phyloP scores from a whole-genome alignment of 2,113 vertebrate genomes.

The Nanorana parkeri region DNA sequence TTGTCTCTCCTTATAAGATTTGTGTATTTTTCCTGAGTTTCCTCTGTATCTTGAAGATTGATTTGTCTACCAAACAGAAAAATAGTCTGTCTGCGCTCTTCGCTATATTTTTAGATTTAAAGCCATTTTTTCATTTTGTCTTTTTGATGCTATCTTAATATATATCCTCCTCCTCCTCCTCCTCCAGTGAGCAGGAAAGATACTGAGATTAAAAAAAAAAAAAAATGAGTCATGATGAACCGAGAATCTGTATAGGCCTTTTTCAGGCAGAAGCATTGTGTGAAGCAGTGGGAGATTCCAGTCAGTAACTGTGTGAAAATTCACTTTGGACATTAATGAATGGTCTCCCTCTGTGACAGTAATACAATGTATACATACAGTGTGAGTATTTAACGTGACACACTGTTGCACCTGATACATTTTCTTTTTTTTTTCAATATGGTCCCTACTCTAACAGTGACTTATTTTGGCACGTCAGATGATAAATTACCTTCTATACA shows the following conservation, averaged over 20 bases:
- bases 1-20: not conserved
- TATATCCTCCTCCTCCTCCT: not conserved
- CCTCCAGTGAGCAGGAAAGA: not conserved
- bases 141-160: conserved; percentile 5
- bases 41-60: not conserved
- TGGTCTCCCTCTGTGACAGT: not conserved
- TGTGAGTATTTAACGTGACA: not conserved
- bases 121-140: conserved; percentile 27
- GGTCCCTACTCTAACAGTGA: conserved; percentile 17
- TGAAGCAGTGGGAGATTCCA: conserved; percentile 11
- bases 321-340: conserved; percentile 21
- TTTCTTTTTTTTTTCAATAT: not conserved
- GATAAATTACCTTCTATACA: conserved; percentile 35
- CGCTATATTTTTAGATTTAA: not conserved
- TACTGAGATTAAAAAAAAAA: conserved; percentile 13
- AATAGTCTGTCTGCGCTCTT: not conserved
- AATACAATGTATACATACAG: not conserved
- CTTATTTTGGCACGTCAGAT: conserved; percentile 27
- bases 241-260: not conserved
- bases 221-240: conserved; percentile 1
- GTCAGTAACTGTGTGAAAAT: not conserved
- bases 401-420: not conserved
- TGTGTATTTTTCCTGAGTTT: not conserved
- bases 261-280: conserved; percentile 4
- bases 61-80: not conserved